Evolutionary conservation across 2,113 vertebrate species (phyloP), one percentile per base, ranked within the genome.

Genomic region (Osmerus mordax): DNA sequence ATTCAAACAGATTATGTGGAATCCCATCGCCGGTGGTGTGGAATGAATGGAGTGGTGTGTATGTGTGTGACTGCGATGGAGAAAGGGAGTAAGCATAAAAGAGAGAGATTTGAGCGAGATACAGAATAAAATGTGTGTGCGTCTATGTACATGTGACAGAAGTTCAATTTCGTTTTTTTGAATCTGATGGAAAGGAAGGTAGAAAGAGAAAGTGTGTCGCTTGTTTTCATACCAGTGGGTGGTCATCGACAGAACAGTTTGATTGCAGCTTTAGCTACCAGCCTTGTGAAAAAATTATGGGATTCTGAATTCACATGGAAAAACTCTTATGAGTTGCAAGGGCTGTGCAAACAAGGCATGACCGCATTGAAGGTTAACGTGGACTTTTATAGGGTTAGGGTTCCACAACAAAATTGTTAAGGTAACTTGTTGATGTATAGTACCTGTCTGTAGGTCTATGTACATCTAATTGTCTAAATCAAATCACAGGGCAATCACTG

Each of bases 1-100:
- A 63, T 53, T 72, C 28, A 16, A 15, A 70, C 29, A 70, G 67
- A 80, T 77, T 62, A 71, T 18, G 54, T 56, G 16, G 54, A 56
- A 56, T 56, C 14, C 54, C 54, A 56, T 56, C n/a, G 14, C 54
- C n/a, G 16, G 3, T 56, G 54, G n/a, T 56, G 54, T 56, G 54
- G 15, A 56, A 56, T 56, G 54, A 56, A 56, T 56, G 14, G 4
- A n/a, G 54, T 56, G 4, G 69, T 52, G 58, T 71, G 32, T 52
- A 64, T 21, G 25, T 55, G 55, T 3, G 65, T 70, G 55, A 53
- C 21, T 29, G 15, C 19, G 19, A 28, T 47, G 25, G 12, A 53
- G 21, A 67, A 9, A 54, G 18, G 47, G 41, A 53, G 13, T 25
- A 8, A 28, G 51, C 12, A 12, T 28, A 13, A 54, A 18, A 54